Conservation (phyloP, 2,888 invertebrate genomes). For the Alentia gelatinosa region DNA sequence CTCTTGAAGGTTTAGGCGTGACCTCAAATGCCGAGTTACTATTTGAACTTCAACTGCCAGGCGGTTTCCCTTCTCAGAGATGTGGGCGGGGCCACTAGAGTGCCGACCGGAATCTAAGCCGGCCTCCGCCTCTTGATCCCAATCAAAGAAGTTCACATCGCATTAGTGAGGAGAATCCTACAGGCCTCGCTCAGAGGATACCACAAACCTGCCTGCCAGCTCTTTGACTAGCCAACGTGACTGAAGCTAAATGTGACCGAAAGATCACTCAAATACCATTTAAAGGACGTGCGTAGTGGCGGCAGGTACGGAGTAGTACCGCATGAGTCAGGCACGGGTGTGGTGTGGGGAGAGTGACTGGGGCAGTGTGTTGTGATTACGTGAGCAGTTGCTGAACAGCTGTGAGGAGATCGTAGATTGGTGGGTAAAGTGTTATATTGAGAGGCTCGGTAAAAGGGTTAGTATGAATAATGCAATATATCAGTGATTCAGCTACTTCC, state of each 20-base stretch:
- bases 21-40: background rate
- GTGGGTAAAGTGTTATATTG: no score
- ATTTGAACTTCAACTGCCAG: background rate
- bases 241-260: background rate
- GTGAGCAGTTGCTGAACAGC: no score
- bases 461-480: no score
- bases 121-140: constrained; percentile 15
- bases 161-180: background rate
- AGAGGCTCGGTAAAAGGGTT: no score
- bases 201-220: background rate
- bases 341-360: no score
- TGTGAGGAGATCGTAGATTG: no score
- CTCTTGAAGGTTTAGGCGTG: background rate
- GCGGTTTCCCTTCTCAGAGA: background rate
- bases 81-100: constrained; percentile 3
- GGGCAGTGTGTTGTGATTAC: no score
- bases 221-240: background rate
- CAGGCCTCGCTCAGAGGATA: background rate
- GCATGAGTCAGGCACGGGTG: no score
- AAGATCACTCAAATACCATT: constrained; percentile 8
- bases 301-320: no score
- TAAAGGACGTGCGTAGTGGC: background rate
- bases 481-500: no score
- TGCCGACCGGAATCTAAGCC: background rate
- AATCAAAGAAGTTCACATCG: constrained; percentile 20